Percentiles rank a stretch among this genome's conserved stretches.
Evolutionary conservation across 2,888 invertebrate species (phyloP).

Genomic region (Noctua comes): DNA sequence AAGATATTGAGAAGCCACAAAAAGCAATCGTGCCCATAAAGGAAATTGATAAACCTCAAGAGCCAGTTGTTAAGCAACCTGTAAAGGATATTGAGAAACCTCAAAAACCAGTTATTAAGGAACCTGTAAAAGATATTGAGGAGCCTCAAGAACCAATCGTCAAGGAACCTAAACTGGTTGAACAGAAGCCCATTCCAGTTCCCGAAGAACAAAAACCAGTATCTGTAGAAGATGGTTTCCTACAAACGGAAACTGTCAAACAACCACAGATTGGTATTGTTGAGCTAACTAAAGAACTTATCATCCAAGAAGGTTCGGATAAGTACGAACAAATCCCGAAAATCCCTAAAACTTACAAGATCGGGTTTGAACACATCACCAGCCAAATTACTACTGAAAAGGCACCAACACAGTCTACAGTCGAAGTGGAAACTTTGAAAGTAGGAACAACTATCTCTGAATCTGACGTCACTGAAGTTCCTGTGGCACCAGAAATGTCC

Average conservation of each 20-base stretch:
- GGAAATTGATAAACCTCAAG: conserved; percentile 12
- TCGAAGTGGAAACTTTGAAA: conserved; percentile 74
- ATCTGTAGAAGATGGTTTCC: conserved; percentile 58
- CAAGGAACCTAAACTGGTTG: conserved; percentile 6
- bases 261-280: conserved; percentile 58
- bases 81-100: conserved; percentile 9
- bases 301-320: conserved; percentile 64
- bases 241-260: conserved; percentile 55
- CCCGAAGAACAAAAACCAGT: conserved; percentile 32
- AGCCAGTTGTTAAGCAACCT: neutral
- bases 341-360: conserved; percentile 22
- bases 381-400: conserved; percentile 68
- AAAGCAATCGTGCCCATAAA: neutral
- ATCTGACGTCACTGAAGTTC: conserved; percentile 66
- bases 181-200: conserved; percentile 23
- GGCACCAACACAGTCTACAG: conserved; percentile 70
- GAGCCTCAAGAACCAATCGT: neutral
- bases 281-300: conserved; percentile 66
- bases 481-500: conserved; percentile 73
- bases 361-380: conserved; percentile 52
- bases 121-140: neutral
- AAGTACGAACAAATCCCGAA: conserved; percentile 44
- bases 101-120: conserved; percentile 5
- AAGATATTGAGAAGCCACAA: conserved; percentile 8
- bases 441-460: conserved; percentile 76